Conservation (phyloP, 1,140 invertebrate genomes). For the Pygmarrhopalites habei region DNA sequence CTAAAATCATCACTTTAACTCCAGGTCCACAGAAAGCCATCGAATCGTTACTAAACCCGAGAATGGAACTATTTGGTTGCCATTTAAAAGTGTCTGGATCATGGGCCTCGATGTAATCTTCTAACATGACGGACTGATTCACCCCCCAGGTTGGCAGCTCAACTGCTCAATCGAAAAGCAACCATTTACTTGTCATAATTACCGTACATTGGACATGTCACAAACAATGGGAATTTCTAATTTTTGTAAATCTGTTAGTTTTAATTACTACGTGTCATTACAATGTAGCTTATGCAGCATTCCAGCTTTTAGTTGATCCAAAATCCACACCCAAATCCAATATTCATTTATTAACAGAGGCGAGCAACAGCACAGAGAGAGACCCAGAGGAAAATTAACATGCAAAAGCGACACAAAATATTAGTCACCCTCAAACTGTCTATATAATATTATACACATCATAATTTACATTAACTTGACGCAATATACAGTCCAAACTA, state of each 20-base stretch:
- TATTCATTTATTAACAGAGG: no score
- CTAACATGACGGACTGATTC: conserved; percentile 31
- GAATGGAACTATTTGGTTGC: conserved; percentile 21
- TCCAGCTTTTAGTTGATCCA: neutral
- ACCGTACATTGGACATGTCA: no score
- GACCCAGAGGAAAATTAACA: no score
- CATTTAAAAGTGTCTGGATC: conserved; percentile 24
- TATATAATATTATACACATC: no score
- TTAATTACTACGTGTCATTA: neutral
- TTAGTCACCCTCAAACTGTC: no score
- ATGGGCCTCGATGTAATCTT: conserved; percentile 31
- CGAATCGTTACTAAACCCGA: neutral
- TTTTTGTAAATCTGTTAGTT: neutral
- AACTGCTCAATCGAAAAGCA: conserved; percentile 9
- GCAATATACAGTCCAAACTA: no score
- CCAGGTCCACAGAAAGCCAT: conserved; percentile 23
- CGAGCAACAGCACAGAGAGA: no score
- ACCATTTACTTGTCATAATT: no score
- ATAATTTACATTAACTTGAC: no score
- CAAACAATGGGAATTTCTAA: neutral
- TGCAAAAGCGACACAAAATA: no score
- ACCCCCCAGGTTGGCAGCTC: conserved; percentile 35
- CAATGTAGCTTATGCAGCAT: neutral
- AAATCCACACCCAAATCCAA: no score
- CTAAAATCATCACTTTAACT: conserved; percentile 31